These are phyloP conservation scores for Saccostrea glomerata DNA, from an alignment of 1,140 invertebrate species.

Conservation along the genomic window DNA sequence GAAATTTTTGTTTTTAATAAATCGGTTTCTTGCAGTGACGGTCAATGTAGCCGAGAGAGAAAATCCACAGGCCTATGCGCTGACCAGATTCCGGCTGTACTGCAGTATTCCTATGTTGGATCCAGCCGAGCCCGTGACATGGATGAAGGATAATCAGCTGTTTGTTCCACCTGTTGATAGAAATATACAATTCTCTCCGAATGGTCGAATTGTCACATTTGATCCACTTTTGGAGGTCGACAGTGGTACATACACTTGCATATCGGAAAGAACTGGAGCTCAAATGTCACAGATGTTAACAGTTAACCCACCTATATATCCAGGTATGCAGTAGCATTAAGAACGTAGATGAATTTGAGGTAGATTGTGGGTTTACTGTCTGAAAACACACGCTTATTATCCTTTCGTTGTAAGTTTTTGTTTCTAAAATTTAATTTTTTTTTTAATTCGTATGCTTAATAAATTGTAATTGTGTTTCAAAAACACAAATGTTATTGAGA, in stretches of 20 bases:
- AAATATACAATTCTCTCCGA: background rate
- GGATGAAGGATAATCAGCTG: background rate
- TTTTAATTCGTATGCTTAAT: too few relatives aligned
- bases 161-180: background rate
- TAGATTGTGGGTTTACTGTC: background rate
- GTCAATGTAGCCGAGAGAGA: background rate
- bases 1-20: background rate
- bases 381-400: background rate
- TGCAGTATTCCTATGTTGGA: background rate
- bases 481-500: too few relatives aligned
- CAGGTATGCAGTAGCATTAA: background rate
- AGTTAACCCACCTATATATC: background rate
- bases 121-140: background rate
- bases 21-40: background rate
- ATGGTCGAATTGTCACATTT: conserved; percentile 3
- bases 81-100: background rate
- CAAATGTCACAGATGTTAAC: background rate
- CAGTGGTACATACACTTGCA: background rate
- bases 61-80: background rate
- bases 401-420: too few relatives aligned
- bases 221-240: background rate
- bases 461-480: too few relatives aligned
- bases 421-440: background rate
- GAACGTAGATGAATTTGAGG: background rate
- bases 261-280: background rate